Conservation (phyloP, 2,888 invertebrate species). For the Cryptocephalus primarius region DNA sequence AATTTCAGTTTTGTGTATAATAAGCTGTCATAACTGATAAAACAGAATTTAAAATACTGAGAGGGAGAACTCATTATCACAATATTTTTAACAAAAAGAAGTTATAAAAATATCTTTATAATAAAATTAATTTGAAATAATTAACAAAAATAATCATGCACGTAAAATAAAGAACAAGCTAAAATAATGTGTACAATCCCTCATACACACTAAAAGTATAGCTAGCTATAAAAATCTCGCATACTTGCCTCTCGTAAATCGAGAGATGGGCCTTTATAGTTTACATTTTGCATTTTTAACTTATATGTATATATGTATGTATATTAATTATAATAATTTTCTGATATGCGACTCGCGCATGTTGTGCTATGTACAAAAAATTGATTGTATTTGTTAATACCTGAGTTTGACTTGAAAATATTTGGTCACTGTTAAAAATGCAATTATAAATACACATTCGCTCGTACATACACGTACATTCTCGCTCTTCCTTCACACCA, state of each 20-base stretch:
- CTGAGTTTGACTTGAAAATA: constrained; percentile 20
- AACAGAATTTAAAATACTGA: constrained; percentile 18
- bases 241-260: background rate
- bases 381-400: constrained; percentile 24
- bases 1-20: constrained; percentile 11
- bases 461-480: background rate
- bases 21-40: constrained; percentile 14
- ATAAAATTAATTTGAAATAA: constrained; percentile 22
- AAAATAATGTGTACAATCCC: constrained; percentile 3
- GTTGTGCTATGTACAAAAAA: constrained; percentile 15
- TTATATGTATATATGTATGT: constrained; percentile 4
- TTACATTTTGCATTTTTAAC: constrained; percentile 19
- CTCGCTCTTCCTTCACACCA: constrained; percentile 3
- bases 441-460: constrained; percentile 10
- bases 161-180: constrained; percentile 13
- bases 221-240: constrained; percentile 1
- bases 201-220: background rate
- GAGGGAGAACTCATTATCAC: constrained; percentile 18
- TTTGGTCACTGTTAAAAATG: constrained; percentile 21
- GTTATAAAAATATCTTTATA: constrained; percentile 24
- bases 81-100: constrained; percentile 23
- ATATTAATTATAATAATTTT: constrained; percentile 14
- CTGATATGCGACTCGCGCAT: constrained; percentile 26
- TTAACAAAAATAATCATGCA: constrained; percentile 23
- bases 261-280: constrained; percentile 12